These are phyloP conservation scores for Raillietiella orientalis DNA, from an alignment of 2,888 invertebrate species.

Conservation along the genomic window DNA sequence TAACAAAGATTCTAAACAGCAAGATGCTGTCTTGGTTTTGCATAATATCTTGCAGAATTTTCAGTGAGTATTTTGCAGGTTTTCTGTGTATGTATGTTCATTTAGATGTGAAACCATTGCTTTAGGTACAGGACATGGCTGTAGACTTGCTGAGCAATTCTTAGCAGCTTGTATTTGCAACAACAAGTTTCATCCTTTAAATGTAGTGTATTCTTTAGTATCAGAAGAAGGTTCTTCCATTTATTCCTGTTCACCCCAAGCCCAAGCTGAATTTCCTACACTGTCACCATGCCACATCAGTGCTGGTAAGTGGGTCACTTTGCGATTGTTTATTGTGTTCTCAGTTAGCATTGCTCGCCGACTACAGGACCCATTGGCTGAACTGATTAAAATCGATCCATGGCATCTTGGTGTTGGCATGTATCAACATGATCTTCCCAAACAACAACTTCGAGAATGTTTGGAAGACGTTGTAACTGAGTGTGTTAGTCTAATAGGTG, in stretches of 20 bases:
- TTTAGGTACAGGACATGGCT: constrained; percentile 66
- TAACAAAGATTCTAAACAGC: constrained; percentile 7
- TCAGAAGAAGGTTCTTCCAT: constrained; percentile 72
- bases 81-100: too few species aligned
- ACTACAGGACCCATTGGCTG: constrained; percentile 61
- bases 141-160: constrained; percentile 53
- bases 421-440: constrained; percentile 69
- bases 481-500: constrained; percentile 73
- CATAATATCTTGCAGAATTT: constrained; percentile 21
- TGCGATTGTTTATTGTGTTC: not conserved
- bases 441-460: constrained; percentile 29
- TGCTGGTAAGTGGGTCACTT: constrained; percentile 18
- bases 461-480: constrained; percentile 52
- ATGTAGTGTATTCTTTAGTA: constrained; percentile 34
- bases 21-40: constrained; percentile 11
- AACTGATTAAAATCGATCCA: constrained; percentile 73
- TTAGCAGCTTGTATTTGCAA: constrained; percentile 23
- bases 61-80: constrained; percentile 16
- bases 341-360: constrained; percentile 36
- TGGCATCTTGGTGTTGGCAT: constrained; percentile 77
- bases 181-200: constrained; percentile 18
- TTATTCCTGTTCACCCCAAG: constrained; percentile 58
- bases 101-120: constrained; percentile 44
- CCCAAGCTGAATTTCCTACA: constrained; percentile 43
- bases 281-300: constrained; percentile 52